phyloP scores from a whole-genome alignment of 1,140 invertebrate species.

The Rhopalosiphum maidis region DNA sequence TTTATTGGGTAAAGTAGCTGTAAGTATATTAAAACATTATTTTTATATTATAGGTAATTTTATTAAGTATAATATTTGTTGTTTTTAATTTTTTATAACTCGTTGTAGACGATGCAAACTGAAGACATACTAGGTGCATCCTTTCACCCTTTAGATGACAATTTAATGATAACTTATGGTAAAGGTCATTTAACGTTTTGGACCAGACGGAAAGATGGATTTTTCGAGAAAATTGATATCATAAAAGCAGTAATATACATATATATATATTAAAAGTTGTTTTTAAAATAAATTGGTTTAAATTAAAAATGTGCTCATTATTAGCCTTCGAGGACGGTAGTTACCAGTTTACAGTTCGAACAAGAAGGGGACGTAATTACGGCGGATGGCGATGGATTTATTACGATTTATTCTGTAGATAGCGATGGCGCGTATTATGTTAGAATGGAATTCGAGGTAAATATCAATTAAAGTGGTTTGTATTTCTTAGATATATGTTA shows the following conservation, averaged over 20 bases:
- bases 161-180: slow-evolving; percentile 90
- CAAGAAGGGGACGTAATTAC: slow-evolving; percentile 92
- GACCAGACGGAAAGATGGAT: slow-evolving; percentile 86
- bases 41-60: neutral
- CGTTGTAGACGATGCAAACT: slow-evolving; percentile 74
- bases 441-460: slow-evolving; percentile 81
- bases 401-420: slow-evolving; percentile 90
- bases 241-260: slow-evolving; percentile 73
- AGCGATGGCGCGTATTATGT: slow-evolving; percentile 87
- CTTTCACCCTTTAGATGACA: slow-evolving; percentile 92
- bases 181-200: slow-evolving; percentile 92
- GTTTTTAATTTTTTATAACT: neutral
- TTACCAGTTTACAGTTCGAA: slow-evolving; percentile 88
- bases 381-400: slow-evolving; percentile 92
- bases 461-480: neutral
- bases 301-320: neutral
- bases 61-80: neutral
- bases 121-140: slow-evolving; percentile 88
- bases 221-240: slow-evolving; percentile 86
- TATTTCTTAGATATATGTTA: neutral
- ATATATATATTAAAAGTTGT: neutral
- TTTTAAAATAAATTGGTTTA: neutral
- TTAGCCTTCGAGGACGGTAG: slow-evolving; percentile 79
- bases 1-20: slow-evolving; percentile 85
- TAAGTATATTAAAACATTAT: slow-evolving; percentile 65